Base-by-base conservation (phyloP, 2,113 vertebrate species). In the Galeopterus variegatus region DNA sequence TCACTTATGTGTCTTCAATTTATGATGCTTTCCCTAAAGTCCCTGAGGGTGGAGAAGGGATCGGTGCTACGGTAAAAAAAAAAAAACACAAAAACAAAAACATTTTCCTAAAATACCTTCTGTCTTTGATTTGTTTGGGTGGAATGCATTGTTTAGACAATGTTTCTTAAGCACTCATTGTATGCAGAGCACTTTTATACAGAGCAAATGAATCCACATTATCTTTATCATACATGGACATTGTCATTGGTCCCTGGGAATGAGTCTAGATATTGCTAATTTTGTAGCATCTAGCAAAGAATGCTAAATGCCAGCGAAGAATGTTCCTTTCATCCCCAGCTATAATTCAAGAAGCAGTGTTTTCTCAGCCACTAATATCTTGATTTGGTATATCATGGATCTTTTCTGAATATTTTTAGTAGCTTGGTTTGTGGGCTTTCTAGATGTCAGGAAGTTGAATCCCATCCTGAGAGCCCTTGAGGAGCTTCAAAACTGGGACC, bases 11-110 rank as follows among this genome's bases (percentile, higher is more conserved):
- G 97, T 99, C 99, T 97, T 99, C 99, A 48, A 99, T 99, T 98
- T 99, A 99, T 2, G 99, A 99, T 98, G 99, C 99, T 98, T 99
- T 99, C 98, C 99, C 99, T 87, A 99, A 99, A 98, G 99, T 99
- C 98, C 99, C 99, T 0, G 99, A 99, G 97, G 99, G 99, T 97
- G 99, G 99, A 98, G 99, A 99, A 95, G 99, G 99, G 97, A 99
- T 99, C 98, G 98, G 98, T 2, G 99, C 99, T 94, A 99, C 99
- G 0, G 99, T 99, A 99, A 97, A 99, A 96, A 41, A 41, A 41
- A 41, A 41, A 3, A 41, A 41, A n/a, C n/a, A n/a, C n/a, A n/a
- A n/a, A n/a, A n/a, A n/a, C n/a, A 41, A 41, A 50, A 73, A 81
- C 33, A 65, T 56, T 96, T 93, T 75, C 64, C 73, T 85, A 60